Conservation (phyloP, 2,888 invertebrate species). For the Euplagia quadripunctaria region DNA sequence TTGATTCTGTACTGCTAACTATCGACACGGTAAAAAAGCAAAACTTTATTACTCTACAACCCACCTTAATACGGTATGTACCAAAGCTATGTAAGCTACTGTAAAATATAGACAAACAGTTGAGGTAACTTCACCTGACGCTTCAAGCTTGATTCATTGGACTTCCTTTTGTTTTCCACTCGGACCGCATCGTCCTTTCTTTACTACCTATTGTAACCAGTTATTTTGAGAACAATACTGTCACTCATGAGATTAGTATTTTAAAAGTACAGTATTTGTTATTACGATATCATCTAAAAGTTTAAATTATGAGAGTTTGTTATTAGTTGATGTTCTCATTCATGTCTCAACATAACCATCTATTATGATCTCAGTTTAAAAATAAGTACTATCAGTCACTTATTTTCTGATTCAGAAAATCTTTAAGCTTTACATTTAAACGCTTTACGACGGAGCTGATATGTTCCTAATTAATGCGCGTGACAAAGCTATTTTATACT, state of each 20-base stretch:
- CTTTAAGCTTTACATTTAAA: too few relatives aligned
- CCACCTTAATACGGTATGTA: slow-evolving; percentile 6
- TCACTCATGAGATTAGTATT: slow-evolving; percentile 1
- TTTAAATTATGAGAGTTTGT: too few relatives aligned
- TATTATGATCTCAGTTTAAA: too few relatives aligned
- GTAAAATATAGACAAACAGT: slow-evolving; percentile 55
- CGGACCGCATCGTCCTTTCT: slow-evolving; percentile 24
- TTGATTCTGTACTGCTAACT: background rate
- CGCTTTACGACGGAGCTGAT: too few relatives aligned
- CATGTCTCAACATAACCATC: too few relatives aligned
- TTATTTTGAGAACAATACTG: slow-evolving; percentile 24
- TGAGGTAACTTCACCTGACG: slow-evolving; percentile 53
- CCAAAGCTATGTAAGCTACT: slow-evolving; percentile 28
- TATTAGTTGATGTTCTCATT: too few relatives aligned
- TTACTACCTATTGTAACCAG: slow-evolving; percentile 43
- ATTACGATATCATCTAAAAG: background rate
- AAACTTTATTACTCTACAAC: background rate
- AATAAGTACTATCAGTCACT: too few relatives aligned
- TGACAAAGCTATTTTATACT: too few relatives aligned
- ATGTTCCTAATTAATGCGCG: too few relatives aligned
- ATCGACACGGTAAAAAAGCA: background rate
- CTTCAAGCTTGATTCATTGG: slow-evolving; percentile 59
- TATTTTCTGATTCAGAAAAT: too few relatives aligned
- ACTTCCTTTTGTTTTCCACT: slow-evolving; percentile 33
- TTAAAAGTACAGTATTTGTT: slow-evolving; percentile 1